A percentile compares a stretch with the other conserved stretches of the same genome.
These are phyloP conservation scores for Paracyclopina nana DNA, from an alignment of 1,140 invertebrate genomes.

Conservation along the genomic window DNA sequence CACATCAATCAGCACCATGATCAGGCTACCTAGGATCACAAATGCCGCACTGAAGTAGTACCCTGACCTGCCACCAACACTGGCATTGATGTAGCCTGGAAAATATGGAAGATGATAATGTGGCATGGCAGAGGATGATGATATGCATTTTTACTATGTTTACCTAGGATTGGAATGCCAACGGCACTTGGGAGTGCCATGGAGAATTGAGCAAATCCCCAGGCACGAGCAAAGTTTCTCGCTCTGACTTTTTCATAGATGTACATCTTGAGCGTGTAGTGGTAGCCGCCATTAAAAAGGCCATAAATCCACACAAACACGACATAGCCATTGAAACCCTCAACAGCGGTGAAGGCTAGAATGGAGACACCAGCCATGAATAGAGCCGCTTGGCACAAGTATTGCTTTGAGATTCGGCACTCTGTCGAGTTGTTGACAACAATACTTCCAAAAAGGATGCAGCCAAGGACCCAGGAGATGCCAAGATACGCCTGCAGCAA, in stretches of 20 bases:
- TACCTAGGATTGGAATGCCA: constrained; percentile 55
- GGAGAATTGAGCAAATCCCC: constrained; percentile 68
- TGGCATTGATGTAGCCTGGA: constrained; percentile 52
- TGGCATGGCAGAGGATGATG: background rate
- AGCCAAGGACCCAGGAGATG: constrained; percentile 57
- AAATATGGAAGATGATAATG: background rate
- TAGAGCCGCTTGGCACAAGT: constrained; percentile 51
- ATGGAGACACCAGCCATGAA: constrained; percentile 56
- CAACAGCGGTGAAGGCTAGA: constrained; percentile 54
- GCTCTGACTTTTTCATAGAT: constrained; percentile 61
- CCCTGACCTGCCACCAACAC: constrained; percentile 46
- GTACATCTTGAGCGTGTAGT: constrained; percentile 67
- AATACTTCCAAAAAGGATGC: constrained; percentile 54
- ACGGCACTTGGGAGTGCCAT: constrained; percentile 63
- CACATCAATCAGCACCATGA: constrained; percentile 55
- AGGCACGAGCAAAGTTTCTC: constrained; percentile 69
- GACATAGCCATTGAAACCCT: constrained; percentile 56
- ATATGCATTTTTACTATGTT: background rate
- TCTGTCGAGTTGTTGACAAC: constrained; percentile 59
- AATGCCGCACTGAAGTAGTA: constrained; percentile 62
- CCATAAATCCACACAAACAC: constrained; percentile 41
- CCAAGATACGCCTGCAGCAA: constrained; percentile 57
- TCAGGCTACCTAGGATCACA: constrained; percentile 47
- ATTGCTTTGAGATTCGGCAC: constrained; percentile 62
- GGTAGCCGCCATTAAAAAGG: constrained; percentile 33